Evolutionary conservation across 2,797 vertebrate species (phyloP), one percentile per base, ranked within the genome.

Genomic region (Rousettus madagascariensis): DNA sequence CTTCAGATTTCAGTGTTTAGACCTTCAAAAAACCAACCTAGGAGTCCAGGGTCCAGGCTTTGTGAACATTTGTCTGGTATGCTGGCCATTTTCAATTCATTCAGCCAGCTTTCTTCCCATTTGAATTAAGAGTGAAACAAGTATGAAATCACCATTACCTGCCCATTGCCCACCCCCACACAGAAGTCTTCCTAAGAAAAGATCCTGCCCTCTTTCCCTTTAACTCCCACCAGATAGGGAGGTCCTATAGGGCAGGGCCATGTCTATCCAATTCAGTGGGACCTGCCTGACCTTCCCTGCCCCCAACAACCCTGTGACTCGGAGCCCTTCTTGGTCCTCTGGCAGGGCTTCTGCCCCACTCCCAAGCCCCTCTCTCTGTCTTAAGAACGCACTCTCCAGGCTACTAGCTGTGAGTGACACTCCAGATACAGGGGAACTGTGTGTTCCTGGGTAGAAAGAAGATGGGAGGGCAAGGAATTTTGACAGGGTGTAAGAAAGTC

Each of bases 361-460:
- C 51, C 51, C 41, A 68, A 43, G n/a, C 33, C 53, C 43, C 43
- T 46, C 33, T 41, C 30, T 94, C 85, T 87, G 36, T 85, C 53
- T 53, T 13, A 36, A 72, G 61, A 78, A 69, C 38, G 57, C 2
- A 13, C 9, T 41, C 5, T 28, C 22, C 66, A 55, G 80, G 78
- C 17, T 53, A 46, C 53, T 26, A 65, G 69, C 26, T 55, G 53
- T 36, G 85, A 82, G 38, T 38, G 30, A 74, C 33, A 33, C 26
- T 2, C 28, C 19, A 26, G 6, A 16, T 53, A 19, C 4, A 9
- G 8, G 30, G 43, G 28, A 41, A 49, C 2, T 1, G 2, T 0
- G 19, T 51, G 30, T 38, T 86, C 26, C 19, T 43, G 77, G 36
- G 59, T 16, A 65, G 26, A 85, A 13, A 2, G 43, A 26, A 77